phyloP scores from a whole-genome alignment of 2,797 vertebrate genomes.

The Siniperca undulata region DNA sequence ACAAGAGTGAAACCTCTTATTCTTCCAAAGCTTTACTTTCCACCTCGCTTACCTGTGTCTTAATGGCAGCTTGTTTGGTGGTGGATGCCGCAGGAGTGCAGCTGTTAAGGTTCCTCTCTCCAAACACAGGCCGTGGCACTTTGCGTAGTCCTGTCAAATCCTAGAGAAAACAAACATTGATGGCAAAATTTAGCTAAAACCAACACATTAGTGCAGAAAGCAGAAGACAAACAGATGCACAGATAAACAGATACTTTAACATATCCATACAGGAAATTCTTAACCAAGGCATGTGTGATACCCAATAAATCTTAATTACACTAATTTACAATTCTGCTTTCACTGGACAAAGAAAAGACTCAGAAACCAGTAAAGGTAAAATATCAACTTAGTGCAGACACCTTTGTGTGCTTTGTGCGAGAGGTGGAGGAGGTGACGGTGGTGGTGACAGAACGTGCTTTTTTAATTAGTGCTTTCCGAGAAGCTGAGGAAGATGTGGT shows the following conservation, averaged over 20 bases:
- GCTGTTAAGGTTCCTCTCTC: conserved; percentile 96
- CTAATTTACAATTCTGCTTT: background rate
- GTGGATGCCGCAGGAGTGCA: conserved; percentile 74
- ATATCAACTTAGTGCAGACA: conserved; percentile 77
- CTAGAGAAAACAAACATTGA: conserved; percentile 81
- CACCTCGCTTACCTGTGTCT: conserved; percentile 84
- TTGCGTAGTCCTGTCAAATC: conserved; percentile 86
- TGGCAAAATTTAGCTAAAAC: conserved; percentile 14
- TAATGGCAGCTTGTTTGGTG: conserved; percentile 80
- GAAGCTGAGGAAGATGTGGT: conserved; percentile 53
- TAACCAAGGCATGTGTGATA: background rate
- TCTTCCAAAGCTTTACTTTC: background rate
- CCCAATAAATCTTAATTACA: background rate
- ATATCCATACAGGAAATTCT: background rate
- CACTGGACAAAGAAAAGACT: background rate
- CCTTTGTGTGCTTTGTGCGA: conserved; percentile 90
- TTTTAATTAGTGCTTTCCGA: conserved; percentile 86
- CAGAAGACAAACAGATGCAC: background rate
- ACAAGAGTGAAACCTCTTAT: background rate
- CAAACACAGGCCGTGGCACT: conserved; percentile 92
- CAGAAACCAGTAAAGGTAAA: background rate
- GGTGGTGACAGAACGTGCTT: conserved; percentile 81
- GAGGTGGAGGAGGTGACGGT: conserved; percentile 57
- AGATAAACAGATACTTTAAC: background rate
- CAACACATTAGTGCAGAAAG: background rate